Percentiles rank a stretch among this genome's conserved stretches.
Conservation (phyloP, 2,888 invertebrate genomes). For the Lepidochrysops patricia region DNA sequence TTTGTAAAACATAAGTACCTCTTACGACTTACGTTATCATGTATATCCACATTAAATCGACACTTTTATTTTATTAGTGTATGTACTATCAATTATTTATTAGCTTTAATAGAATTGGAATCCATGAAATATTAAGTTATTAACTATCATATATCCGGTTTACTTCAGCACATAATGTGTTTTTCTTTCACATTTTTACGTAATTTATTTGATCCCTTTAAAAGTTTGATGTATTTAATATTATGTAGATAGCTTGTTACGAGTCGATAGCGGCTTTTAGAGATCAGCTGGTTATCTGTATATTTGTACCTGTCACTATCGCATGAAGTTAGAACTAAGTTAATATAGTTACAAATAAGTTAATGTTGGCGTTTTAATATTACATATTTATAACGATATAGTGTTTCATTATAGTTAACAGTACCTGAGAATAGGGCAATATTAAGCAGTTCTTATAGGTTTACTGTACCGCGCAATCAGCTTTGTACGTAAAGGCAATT, state of each 20-base stretch:
- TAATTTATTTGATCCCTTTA: too few species aligned
- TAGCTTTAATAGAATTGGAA: too few species aligned
- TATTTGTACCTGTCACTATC: conserved; percentile 11
- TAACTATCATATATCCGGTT: too few species aligned
- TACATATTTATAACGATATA: conserved; percentile 43
- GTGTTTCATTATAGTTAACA: conserved; percentile 29
- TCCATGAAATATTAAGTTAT: too few species aligned
- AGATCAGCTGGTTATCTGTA: conserved; percentile 1
- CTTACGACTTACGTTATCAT: too few species aligned
- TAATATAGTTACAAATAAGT: conserved; percentile 6
- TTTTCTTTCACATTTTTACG: too few species aligned
- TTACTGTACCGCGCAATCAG: too few species aligned
- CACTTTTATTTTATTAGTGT: too few species aligned
- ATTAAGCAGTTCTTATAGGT: background rate
- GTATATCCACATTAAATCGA: too few species aligned
- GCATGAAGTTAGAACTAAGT: conserved; percentile 5
- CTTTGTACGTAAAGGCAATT: background rate
- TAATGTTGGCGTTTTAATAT: conserved; percentile 25
- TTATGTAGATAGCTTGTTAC: background rate
- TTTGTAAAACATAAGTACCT: too few species aligned
- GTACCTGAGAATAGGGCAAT: background rate
- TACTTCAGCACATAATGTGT: too few species aligned
- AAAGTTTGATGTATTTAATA: background rate
- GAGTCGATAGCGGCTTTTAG: background rate
- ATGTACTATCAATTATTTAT: too few species aligned